A percentile compares a stretch with the other conserved stretches of the same genome.
Evolutionary conservation across 2,888 invertebrate species (phyloP).

Genomic region (Cosmia trapezina): DNA sequence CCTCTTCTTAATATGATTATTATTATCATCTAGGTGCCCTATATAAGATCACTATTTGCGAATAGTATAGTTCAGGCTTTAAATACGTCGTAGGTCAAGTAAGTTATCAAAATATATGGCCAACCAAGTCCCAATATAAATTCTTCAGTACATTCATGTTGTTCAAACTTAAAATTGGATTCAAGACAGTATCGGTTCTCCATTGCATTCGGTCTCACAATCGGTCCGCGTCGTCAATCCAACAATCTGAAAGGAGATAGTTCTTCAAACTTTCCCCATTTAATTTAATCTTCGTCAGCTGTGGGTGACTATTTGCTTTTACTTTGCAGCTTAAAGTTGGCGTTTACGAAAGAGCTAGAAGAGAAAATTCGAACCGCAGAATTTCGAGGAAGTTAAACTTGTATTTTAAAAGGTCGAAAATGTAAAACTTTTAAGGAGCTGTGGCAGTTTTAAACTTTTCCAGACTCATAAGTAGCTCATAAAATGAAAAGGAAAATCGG

Average conservation of each 20-base stretch:
- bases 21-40: neutral
- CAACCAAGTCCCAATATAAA: neutral
- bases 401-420: constrained; percentile 16
- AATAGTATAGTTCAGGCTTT: neutral
- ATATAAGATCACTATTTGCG: neutral
- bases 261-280: constrained; percentile 60
- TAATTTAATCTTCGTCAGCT: constrained; percentile 65
- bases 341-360: constrained; percentile 53
- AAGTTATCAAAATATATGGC: neutral
- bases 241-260: constrained; percentile 55
- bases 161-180: constrained; percentile 39
- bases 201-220: constrained; percentile 38
- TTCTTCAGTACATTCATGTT: constrained; percentile 5
- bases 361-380: constrained; percentile 31
- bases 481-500: neutral
- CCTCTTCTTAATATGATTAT: neutral
- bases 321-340: constrained; percentile 51
- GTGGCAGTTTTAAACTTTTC: neutral
- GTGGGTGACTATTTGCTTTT: constrained; percentile 56
- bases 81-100: neutral
- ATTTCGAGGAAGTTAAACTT: constrained; percentile 24
- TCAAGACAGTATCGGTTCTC: constrained; percentile 37
- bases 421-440: neutral
- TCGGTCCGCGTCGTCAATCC: constrained; percentile 49
- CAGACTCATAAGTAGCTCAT: neutral